Percentiles rank a stretch among this genome's conserved stretches.
phyloP scores from a whole-genome alignment of 2,888 invertebrate genomes.

The Achlya flavicornis region DNA sequence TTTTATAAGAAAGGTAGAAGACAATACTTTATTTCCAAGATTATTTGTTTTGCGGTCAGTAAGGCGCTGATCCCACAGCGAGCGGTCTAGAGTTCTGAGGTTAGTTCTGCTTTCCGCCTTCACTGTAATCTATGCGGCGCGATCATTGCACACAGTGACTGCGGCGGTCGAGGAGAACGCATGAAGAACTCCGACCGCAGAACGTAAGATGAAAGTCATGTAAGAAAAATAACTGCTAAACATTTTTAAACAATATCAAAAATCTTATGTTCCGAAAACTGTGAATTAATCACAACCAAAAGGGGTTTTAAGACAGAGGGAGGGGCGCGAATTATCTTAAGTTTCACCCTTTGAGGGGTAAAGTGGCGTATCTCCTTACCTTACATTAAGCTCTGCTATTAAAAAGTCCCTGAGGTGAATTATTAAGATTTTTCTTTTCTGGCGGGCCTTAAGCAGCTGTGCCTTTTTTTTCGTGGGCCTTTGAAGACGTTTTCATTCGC shows the following conservation, averaged over 20 bases:
- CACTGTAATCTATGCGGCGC: no score
- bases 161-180: no score
- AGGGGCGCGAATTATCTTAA: constrained; percentile 21
- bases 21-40: no score
- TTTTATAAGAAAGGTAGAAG: no score
- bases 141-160: no score
- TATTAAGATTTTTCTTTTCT: constrained; percentile 49
- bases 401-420: constrained; percentile 52
- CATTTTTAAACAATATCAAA: background rate
- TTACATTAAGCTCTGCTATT: constrained; percentile 37
- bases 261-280: background rate
- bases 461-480: constrained; percentile 25
- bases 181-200: no score
- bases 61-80: no score
- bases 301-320: background rate
- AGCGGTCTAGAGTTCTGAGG: no score
- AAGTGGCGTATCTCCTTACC: constrained; percentile 37
- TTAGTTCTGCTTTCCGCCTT: no score
- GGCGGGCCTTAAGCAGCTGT: constrained; percentile 30
- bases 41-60: no score
- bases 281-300: background rate
- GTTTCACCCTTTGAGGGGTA: constrained; percentile 24
- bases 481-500: background rate
- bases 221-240: no score
- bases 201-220: no score